Conservation (phyloP, 1,140 invertebrate species). For the Drosophila baimaii region DNA sequence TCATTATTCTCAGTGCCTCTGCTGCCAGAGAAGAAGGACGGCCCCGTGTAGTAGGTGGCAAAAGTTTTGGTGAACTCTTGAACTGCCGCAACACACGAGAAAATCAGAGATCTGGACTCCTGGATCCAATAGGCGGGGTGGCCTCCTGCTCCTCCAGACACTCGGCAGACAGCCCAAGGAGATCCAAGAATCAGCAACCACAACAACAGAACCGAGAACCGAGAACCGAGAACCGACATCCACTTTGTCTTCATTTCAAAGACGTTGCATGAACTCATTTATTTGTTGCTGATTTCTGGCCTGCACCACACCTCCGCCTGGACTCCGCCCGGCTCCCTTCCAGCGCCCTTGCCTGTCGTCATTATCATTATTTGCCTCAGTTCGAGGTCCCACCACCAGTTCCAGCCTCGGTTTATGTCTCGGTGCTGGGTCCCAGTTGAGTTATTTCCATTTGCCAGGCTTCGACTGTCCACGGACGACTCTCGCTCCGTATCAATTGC, state of each 20-base stretch:
- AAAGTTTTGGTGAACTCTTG: conserved; percentile 56
- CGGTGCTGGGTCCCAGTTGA: conserved; percentile 41
- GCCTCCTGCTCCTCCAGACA: conserved; percentile 51
- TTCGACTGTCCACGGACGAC: conserved; percentile 33
- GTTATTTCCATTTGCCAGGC: conserved; percentile 70
- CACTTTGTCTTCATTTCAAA: conserved; percentile 82
- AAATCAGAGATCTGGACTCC: conserved; percentile 16
- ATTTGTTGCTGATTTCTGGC: conserved; percentile 82
- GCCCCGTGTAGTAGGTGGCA: conserved; percentile 51
- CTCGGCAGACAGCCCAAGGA: conserved; percentile 28
- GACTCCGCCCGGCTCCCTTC: conserved; percentile 6
- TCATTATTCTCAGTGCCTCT: neutral
- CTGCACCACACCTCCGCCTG: conserved; percentile 68
- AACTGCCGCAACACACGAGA: conserved; percentile 50
- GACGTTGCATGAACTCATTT: conserved; percentile 78
- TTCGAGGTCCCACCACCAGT: conserved; percentile 21
- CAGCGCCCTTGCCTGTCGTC: conserved; percentile 61
- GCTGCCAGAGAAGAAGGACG: neutral
- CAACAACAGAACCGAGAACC: conserved; percentile 26
- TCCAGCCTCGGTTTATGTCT: conserved; percentile 16
- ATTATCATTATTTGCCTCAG: conserved; percentile 71
- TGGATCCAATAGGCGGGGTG: conserved; percentile 43
- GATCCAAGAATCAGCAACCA: conserved; percentile 5
- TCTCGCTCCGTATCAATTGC: conserved; percentile 61
- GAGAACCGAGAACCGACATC: conserved; percentile 54